Percentiles rank a stretch among this genome's conserved stretches.
These are phyloP conservation scores for Cerastis rubricosa DNA, from an alignment of 2,888 invertebrate genomes.

Conservation along the genomic window DNA sequence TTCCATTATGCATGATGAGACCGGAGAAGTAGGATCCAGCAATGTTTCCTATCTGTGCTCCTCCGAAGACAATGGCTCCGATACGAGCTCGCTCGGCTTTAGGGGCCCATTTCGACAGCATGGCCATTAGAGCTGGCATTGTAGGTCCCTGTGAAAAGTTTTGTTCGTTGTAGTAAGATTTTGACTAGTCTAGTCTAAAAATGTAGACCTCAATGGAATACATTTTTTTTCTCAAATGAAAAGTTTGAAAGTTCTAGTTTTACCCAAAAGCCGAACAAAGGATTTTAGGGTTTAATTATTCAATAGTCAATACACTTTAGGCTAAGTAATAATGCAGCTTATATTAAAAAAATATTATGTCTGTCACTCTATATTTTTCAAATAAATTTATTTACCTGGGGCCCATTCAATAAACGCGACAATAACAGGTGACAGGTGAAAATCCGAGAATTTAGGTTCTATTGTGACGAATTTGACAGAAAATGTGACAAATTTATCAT, in stretches of 20 bases:
- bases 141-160: conserved; percentile 88
- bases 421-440: too few relatives aligned
- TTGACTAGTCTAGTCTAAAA: background rate
- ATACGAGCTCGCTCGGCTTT: conserved; percentile 90
- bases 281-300: too few relatives aligned
- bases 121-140: conserved; percentile 91
- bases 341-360: background rate
- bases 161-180: background rate
- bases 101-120: conserved; percentile 92
- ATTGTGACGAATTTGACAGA: too few relatives aligned
- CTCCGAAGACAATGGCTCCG: conserved; percentile 91
- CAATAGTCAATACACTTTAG: too few relatives aligned
- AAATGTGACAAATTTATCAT: too few relatives aligned
- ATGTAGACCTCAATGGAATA: too few relatives aligned
- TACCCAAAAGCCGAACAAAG: too few relatives aligned
- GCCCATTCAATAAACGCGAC: too few relatives aligned
- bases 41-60: conserved; percentile 90
- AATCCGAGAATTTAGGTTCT: too few relatives aligned
- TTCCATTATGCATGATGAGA: conserved; percentile 86
- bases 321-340: too few relatives aligned
- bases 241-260: too few relatives aligned
- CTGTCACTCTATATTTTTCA: background rate
- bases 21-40: conserved; percentile 89
- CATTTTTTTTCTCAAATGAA: too few relatives aligned
- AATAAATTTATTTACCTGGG: background rate